A percentile compares a stretch with the other conserved stretches of the same genome.
Evolutionary conservation across 1,140 invertebrate species (phyloP).

Genomic region (Lanistes nyassanus): DNA sequence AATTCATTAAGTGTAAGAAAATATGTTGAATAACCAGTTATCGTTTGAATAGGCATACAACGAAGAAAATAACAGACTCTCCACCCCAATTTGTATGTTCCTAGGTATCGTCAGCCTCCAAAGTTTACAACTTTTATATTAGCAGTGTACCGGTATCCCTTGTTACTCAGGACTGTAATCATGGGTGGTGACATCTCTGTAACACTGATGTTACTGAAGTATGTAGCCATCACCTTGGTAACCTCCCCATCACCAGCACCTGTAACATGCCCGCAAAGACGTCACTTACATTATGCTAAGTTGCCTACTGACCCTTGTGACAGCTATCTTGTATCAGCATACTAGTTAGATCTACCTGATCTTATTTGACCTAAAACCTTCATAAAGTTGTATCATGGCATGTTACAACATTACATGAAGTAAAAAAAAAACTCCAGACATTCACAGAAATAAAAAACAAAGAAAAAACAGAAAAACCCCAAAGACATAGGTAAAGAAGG

Average conservation of each 20-base stretch:
- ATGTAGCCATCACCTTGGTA: constrained; percentile 77
- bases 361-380: background rate
- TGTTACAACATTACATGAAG: background rate
- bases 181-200: constrained; percentile 89
- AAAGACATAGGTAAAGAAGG: too few species aligned
- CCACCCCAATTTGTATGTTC: too few species aligned
- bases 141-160: constrained; percentile 78
- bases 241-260: constrained; percentile 91
- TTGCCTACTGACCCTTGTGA: background rate
- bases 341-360: too few species aligned
- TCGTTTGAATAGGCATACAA: background rate
- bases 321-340: background rate
- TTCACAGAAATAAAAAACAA: too few species aligned
- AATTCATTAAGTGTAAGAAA: background rate
- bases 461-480: too few species aligned
- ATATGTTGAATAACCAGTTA: background rate
- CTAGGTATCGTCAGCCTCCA: too few species aligned
- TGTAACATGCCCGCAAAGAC: constrained; percentile 33
- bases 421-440: too few species aligned
- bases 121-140: background rate
- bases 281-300: too few species aligned
- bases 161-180: constrained; percentile 77
- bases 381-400: background rate
- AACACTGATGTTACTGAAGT: constrained; percentile 77
- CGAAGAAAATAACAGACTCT: constrained; percentile 9